Evolutionary conservation across 1,140 invertebrate genomes (phyloP).

Genomic region (Bursaphelenchus mucronatus): DNA sequence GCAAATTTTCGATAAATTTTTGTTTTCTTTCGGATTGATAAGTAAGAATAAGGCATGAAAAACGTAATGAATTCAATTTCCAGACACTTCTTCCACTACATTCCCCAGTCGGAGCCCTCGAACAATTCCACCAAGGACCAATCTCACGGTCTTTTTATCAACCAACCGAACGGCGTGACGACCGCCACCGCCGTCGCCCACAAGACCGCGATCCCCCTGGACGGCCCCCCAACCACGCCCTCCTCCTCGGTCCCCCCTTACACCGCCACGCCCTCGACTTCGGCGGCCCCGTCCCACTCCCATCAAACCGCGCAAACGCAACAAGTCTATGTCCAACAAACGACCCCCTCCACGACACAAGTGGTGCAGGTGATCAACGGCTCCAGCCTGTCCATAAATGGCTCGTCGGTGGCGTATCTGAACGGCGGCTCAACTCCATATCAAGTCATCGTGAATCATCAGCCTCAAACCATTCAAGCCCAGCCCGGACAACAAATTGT

Average conservation of each 20-base stretch:
- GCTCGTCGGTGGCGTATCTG: constrained; percentile 20
- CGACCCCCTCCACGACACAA: constrained; percentile 6
- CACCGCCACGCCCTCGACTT: constrained; percentile 1
- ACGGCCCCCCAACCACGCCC: constrained; percentile 6
- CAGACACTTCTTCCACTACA: constrained; percentile 42
- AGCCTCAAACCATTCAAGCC: background rate
- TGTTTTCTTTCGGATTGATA: no score
- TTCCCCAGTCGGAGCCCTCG: constrained; percentile 7
- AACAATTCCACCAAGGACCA: background rate
- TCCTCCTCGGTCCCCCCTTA: constrained; percentile 6
- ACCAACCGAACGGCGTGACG: constrained; percentile 14
- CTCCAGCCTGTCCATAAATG: constrained; percentile 8
- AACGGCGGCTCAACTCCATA: constrained; percentile 17
- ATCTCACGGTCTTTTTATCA: constrained; percentile 18
- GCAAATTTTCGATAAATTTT: no score
- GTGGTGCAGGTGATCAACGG: constrained; percentile 24
- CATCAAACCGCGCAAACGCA: constrained; percentile 9
- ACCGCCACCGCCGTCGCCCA: constrained; percentile 6
- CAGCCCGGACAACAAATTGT: constrained; percentile 16
- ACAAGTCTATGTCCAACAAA: constrained; percentile 14
- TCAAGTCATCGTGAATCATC: constrained; percentile 28
- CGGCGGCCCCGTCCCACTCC: background rate
- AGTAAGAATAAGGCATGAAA: no score
- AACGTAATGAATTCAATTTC: background rate
- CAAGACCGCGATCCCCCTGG: constrained; percentile 16